Evolutionary conservation across 1,140 invertebrate species (phyloP), one percentile per base, ranked within the genome.

Genomic region (Lordiphosa clarofinis): DNA sequence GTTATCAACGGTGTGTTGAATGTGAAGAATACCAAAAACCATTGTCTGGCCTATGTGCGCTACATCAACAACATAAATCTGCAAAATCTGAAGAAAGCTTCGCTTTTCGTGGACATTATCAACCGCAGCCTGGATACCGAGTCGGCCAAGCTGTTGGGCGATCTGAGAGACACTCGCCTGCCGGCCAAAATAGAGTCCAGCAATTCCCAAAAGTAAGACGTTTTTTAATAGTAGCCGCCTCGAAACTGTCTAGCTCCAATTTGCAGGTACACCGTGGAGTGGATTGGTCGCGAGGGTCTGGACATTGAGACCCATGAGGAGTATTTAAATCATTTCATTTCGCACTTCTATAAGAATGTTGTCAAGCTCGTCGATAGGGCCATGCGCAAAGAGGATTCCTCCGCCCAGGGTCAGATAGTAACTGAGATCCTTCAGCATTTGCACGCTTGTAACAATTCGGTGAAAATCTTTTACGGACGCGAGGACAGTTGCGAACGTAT

Each of bases 51-150:
- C 0, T 99, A 98, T 87, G 93, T 99, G 3, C 91, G 98, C 42
- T 97, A 98, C 88, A 99, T 99, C 82, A 97, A 98, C 89, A 99
- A 99, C 84, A 99, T 99, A 24, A 99, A 99, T 90, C 91, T 99
- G 21, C 96, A 98, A 89, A 97, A 99, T 88, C 89, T 98, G 13
- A 95, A 96, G 74, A 97, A 98, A 88, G 97, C 97, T 2, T 94
- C 95, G 43, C 93, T 98, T 12, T 99, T 98, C 84, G 93, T 99
- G 47, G 98, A 99, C 89, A 97, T 99, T 43, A 92, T 95, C 1
- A 98, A 98, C 87, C 91, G 97, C 69, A 96, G 95, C 87, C 92
- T 99, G 44, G 98, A 99, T 88, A 94, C 94, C 0, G 98, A 99
- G 90, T 96, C 98, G 1, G 94, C 96, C 1, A 96, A 96, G 81